Evolutionary conservation across 2,888 invertebrate species (phyloP), one percentile per base, ranked within the genome.

Genomic region (Drosophila putrida): DNA sequence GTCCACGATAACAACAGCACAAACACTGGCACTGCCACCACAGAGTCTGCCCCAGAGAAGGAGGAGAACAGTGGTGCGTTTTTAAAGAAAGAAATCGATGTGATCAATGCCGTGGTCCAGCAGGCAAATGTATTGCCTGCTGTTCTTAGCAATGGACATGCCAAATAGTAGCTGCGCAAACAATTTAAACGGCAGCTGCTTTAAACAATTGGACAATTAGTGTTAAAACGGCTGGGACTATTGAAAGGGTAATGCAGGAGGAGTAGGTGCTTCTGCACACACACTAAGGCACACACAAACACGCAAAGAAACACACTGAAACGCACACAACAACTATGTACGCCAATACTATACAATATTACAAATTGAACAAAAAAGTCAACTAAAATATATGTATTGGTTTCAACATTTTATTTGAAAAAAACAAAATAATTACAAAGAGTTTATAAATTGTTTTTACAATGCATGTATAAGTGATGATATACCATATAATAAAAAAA

Each of bases 81-180:
- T 67, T 74, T 93, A 11, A 93, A 92, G 53, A 93, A 93, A 82
- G 93, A 93, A 83, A 93, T 93, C 50, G 91, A 91, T 63, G 92
- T 91, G 11, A 90, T 92, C 13, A 93, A 93, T 81, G 92, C 92
- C 51, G 93, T 92, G 44, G 93, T 92, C 27, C 92, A 92, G 63
- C 92, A 93, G 79, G 90, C 91, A 36, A 92, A 92, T 74, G 92
- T 92, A 36, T 85, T 93, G 78, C 93, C 93, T 35, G 93, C 91
- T 57, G 92, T 93, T 63, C 78, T 93, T 27, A 93, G 93, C 75
- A 93, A 93, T 82, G 92, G 93, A 31, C 92, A 93, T 88, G 93
- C 92, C 79, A 92, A 93, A 89, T 93, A 91, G 86, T 80, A 80
- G 75, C 76, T 68, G 57, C 51, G 43, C 44, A 57, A n/a, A 8